Percentiles rank a stretch among this genome's conserved stretches.
phyloP scores from a whole-genome alignment of 2,888 invertebrate genomes.

The Acanthosepion esculentum region DNA sequence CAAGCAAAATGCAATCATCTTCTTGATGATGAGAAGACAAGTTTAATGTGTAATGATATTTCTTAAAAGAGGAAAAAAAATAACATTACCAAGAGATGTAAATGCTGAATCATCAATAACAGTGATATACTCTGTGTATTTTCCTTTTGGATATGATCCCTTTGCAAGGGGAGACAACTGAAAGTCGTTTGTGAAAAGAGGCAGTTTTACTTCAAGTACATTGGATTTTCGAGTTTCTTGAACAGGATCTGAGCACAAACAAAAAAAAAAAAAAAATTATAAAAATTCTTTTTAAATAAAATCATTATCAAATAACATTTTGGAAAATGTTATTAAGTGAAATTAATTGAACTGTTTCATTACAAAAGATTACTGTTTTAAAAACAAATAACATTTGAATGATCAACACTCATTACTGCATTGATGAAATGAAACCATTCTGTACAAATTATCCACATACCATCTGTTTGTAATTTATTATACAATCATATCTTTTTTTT shows the following conservation, averaged over 20 bases:
- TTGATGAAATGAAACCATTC: too few relatives aligned
- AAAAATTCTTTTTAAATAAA: not conserved
- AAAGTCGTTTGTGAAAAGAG: slow-evolving; percentile 68
- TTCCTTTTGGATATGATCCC: slow-evolving; percentile 66
- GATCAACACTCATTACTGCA: too few relatives aligned
- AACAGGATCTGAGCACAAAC: not conserved
- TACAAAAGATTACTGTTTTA: not conserved
- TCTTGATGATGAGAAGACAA: not conserved
- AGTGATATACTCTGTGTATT: slow-evolving; percentile 72
- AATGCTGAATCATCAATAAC: slow-evolving; percentile 70
- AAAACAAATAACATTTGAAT: too few relatives aligned
- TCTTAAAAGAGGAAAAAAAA: not conserved
- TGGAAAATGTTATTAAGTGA: not conserved
- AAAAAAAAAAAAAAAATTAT: too few relatives aligned
- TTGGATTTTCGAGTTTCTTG: slow-evolving; percentile 71
- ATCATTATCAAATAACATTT: not conserved
- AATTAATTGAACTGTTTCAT: not conserved
- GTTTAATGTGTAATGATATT: not conserved
- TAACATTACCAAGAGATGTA: slow-evolving; percentile 53
- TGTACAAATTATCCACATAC: too few relatives aligned
- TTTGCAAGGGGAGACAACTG: slow-evolving; percentile 65
- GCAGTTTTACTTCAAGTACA: slow-evolving; percentile 71
- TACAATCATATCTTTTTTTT: too few relatives aligned
- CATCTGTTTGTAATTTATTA: too few relatives aligned
- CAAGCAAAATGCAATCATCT: too few relatives aligned